A percentile compares a stretch with the other conserved stretches of the same genome.
These are phyloP conservation scores for Nannoperca australis DNA, from an alignment of 2,797 vertebrate species.

Conservation along the genomic window DNA sequence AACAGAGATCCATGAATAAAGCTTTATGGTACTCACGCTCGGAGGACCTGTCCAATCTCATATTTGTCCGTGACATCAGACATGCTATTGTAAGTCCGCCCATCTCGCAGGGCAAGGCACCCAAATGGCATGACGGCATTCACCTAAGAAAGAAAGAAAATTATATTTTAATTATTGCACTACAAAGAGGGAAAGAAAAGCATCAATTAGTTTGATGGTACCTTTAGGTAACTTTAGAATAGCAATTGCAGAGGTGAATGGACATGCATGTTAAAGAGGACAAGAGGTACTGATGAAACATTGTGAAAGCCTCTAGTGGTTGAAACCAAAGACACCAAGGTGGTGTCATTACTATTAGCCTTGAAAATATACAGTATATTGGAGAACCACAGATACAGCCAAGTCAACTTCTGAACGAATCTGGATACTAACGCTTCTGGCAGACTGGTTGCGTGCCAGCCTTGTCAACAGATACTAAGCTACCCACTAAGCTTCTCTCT, in stretches of 20 bases:
- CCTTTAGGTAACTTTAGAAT: slow-evolving; percentile 32
- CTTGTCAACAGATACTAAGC: slow-evolving; percentile 79
- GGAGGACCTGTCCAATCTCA: slow-evolving; percentile 90
- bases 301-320: slow-evolving; percentile 49
- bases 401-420: slow-evolving; percentile 56
- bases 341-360: slow-evolving; percentile 28
- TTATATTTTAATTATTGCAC: slow-evolving; percentile 33
- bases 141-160: slow-evolving; percentile 76
- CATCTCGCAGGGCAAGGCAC: slow-evolving; percentile 91
- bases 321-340: slow-evolving; percentile 29
- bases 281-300: slow-evolving; percentile 63
- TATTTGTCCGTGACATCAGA: slow-evolving; percentile 91
- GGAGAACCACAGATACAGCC: slow-evolving; percentile 35
- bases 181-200: slow-evolving; percentile 25
- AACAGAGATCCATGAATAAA: slow-evolving; percentile 30
- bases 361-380: slow-evolving; percentile 46
- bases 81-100: slow-evolving; percentile 87
- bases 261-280: slow-evolving; percentile 44
- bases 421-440: slow-evolving; percentile 62
- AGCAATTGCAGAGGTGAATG: background rate
- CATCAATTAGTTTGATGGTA: slow-evolving; percentile 26
- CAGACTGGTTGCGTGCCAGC: slow-evolving; percentile 70
- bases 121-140: slow-evolving; percentile 91
- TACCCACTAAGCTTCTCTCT: slow-evolving; percentile 73
- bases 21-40: slow-evolving; percentile 86